Evolutionary conservation across 2,113 vertebrate genomes (phyloP).

Genomic region (Ctenodactylus gundi): DNA sequence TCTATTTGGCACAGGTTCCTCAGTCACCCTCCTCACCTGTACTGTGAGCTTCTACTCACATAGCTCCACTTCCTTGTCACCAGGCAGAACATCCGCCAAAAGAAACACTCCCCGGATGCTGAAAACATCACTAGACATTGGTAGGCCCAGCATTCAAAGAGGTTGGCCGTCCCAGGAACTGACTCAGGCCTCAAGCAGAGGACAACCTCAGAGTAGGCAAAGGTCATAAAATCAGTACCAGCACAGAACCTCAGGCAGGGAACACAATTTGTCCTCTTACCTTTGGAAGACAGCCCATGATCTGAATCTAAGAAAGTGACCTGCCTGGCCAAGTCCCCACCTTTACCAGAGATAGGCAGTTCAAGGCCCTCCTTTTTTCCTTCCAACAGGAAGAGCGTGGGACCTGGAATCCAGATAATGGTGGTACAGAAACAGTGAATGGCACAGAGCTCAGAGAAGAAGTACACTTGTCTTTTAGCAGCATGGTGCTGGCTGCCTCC

Average conservation of each 20-base stretch:
- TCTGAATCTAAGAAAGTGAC: not conserved
- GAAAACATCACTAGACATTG: not conserved
- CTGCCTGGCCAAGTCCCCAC: not conserved
- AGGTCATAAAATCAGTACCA: slow-evolving; percentile 54
- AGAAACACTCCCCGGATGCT: not conserved
- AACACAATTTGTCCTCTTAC: not conserved
- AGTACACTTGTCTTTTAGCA: not conserved
- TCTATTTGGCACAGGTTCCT: not conserved
- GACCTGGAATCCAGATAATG: not conserved
- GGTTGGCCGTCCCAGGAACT: not conserved
- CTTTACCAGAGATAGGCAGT: not conserved
- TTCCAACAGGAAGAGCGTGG: not conserved
- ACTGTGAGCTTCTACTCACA: not conserved
- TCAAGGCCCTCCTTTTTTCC: not conserved
- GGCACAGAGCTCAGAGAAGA: not conserved
- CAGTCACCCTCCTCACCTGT: not conserved
- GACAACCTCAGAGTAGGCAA: not conserved
- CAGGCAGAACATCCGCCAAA: not conserved
- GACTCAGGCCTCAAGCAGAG: slow-evolving; percentile 25
- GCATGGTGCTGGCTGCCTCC: not conserved
- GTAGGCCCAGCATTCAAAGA: slow-evolving; percentile 12
- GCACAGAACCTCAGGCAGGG: not conserved
- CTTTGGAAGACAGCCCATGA: not conserved
- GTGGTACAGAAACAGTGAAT: not conserved
- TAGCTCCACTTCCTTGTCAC: not conserved